Base-by-base conservation (phyloP, 2,888 invertebrate species). In the Fissipunctia ypsillon region DNA sequence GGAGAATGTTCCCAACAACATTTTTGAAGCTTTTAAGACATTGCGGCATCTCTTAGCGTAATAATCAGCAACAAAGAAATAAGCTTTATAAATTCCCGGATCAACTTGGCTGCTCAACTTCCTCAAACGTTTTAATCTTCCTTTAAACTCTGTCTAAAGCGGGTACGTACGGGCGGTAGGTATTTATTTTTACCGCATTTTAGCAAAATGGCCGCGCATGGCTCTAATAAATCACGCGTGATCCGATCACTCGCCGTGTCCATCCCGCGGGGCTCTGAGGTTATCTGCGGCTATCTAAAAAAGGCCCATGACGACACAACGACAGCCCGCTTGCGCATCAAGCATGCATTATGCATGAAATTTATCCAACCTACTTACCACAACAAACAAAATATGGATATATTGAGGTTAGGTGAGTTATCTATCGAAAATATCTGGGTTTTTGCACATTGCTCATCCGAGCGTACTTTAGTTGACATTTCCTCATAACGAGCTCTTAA, bases 211-310 rank as follows among this genome's bases (percentile, higher is more conserved):
- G 76, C 73, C 61, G 78, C 76, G 81, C 71, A 74, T 79, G 78
- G 79, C 66, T 73, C 65, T 82, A 85, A 88, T 90, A 89, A 90
- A 90, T 89, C 90, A 89, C 86, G 86, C 85, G 70, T 83, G 88
- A 85, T 84, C 84, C 76, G 84, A 88, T 89, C 89, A 83, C 78
- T 88, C 87, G 84, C 68, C 84, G 81, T 72, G 69, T 57, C 68
- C 67, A 61, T 68, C 67, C 78, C 77, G 76, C 64, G 71, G 60
- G 76, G 52, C 73, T 61, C 59, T 38, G 71, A 84, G 88, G 88
- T 89, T 90, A 90, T 90, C 88, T 85, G 76, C 66, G 74, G 85
- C 87, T 86, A 87, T 89, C 90, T 89, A 89, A 90, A 91, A 90
- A 88, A 84, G 87, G 80, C 87, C 83, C 84, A 88, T 88, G 87